These are phyloP conservation scores for Sebastes dallii DNA, from an alignment of 2,797 vertebrate genomes.

Conservation along the genomic window DNA sequence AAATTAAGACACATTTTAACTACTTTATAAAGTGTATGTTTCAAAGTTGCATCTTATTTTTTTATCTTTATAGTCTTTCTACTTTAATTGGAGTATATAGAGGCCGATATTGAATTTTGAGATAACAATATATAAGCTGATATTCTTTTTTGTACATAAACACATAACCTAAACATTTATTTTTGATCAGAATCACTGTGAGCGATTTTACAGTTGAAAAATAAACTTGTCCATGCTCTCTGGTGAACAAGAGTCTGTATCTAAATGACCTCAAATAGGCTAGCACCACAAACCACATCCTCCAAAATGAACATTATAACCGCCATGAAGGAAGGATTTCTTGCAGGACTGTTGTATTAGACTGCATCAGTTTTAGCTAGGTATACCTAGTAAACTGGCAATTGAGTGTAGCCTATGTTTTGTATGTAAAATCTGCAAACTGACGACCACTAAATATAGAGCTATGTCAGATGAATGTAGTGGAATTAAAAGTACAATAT, in stretches of 20 bases:
- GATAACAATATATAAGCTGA: background rate
- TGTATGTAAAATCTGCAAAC: background rate
- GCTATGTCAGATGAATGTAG: background rate
- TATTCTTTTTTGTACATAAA: background rate
- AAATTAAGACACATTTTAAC: background rate
- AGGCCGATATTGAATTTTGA: background rate
- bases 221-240: background rate
- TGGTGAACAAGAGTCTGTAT: background rate
- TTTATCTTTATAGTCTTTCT: no score
- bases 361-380: no score
- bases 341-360: no score
- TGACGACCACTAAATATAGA: background rate
- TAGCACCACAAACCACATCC: background rate
- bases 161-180: background rate
- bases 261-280: background rate
- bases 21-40: background rate
- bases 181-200: background rate
- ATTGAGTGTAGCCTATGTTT: background rate
- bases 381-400: no score
- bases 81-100: no score
- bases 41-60: background rate
- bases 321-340: no score
- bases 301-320: background rate
- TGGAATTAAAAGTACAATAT: background rate
- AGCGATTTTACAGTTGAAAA: background rate